These are phyloP conservation scores for Eudyptes chrysolophus DNA, from an alignment of 2,113 vertebrate species.

Conservation along the genomic window DNA sequence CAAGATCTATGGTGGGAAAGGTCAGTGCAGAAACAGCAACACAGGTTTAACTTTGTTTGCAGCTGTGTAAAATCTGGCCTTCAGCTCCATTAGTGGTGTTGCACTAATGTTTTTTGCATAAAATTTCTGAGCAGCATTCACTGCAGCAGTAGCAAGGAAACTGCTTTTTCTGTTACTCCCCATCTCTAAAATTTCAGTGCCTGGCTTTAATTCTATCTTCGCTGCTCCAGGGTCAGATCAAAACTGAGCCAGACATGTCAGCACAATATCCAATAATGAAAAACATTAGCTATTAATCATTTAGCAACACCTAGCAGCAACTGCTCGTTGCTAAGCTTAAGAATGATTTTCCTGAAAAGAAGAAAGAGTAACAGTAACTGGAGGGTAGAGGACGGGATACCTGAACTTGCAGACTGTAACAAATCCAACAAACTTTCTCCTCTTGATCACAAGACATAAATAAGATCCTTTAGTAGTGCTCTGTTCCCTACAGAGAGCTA, in stretches of 20 bases:
- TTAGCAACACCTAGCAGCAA: neutral
- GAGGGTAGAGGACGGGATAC: neutral
- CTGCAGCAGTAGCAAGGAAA: neutral
- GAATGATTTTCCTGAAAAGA: neutral
- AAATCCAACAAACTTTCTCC: neutral
- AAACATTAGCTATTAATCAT: neutral
- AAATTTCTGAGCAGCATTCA: neutral
- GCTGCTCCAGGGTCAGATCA: neutral
- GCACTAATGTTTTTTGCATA: neutral
- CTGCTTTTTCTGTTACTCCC: neutral
- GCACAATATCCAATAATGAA: neutral
- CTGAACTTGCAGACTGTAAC: neutral
- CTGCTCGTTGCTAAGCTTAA: neutral
- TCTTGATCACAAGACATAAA: neutral
- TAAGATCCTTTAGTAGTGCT: neutral
- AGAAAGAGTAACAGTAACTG: neutral
- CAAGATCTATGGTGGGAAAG: rapidly evolving
- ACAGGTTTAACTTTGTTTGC: neutral
- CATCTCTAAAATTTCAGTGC: neutral
- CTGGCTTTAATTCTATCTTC: neutral
- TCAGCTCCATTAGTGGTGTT: neutral
- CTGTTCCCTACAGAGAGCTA: no score
- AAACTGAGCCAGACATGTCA: neutral
- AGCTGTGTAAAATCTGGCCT: neutral
- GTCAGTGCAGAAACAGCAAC: neutral